phyloP scores from a whole-genome alignment of 2,113 vertebrate species.

The Forbesichthys agassizii region DNA sequence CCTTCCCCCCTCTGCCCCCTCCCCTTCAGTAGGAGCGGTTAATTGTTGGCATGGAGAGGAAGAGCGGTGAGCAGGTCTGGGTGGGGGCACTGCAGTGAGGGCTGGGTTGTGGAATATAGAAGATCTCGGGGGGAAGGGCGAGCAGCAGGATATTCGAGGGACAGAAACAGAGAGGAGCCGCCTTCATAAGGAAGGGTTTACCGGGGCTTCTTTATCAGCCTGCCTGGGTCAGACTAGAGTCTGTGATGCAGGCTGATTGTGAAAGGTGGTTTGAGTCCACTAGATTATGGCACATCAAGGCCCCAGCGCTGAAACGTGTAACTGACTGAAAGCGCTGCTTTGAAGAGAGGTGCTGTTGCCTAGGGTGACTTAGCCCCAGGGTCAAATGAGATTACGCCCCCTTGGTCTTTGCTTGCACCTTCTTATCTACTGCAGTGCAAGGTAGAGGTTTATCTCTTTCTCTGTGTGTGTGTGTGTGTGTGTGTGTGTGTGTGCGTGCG shows the following conservation, averaged over 20 bases:
- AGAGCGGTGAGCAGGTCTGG: background rate
- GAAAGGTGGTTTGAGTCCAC: constrained; percentile 47
- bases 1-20: constrained; percentile 9
- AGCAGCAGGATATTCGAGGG: constrained; percentile 3
- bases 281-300: constrained; percentile 39
- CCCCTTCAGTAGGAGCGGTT: constrained; percentile 21
- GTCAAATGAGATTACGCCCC: constrained; percentile 67
- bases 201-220: constrained; percentile 40
- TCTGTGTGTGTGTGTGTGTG: constrained; percentile 16
- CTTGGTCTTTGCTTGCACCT: constrained; percentile 56
- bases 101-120: constrained; percentile 30
- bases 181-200: background rate
- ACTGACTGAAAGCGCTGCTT: constrained; percentile 57
- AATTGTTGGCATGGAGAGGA: constrained; percentile 41
- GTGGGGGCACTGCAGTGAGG: background rate
- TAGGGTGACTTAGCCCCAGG: constrained; percentile 63
- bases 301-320: constrained; percentile 56
- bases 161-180: background rate
- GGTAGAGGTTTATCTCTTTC: constrained; percentile 1
- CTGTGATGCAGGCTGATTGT: constrained; percentile 40
- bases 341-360: constrained; percentile 64
- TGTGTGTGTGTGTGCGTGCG: background rate
- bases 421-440: constrained; percentile 51
- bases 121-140: constrained; percentile 19
- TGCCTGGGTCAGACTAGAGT: constrained; percentile 30